Evolutionary conservation across 2,888 invertebrate species (phyloP), one percentile per base, ranked within the genome.

Genomic region (Apodemia duryi): DNA sequence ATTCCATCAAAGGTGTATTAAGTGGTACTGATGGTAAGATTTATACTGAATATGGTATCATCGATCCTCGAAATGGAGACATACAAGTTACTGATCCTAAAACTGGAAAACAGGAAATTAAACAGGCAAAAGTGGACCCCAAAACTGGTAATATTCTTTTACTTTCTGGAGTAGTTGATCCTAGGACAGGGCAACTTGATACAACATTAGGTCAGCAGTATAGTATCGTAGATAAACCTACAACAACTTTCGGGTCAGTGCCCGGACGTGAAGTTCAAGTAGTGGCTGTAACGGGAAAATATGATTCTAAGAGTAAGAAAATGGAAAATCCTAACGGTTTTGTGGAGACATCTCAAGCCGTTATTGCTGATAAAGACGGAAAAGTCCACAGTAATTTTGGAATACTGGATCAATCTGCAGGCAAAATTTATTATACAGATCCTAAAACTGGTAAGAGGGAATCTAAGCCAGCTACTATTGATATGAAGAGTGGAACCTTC

Each of bases 291-390:
- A 94, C 94, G 3, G 92, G 91, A 32, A 93, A 92, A 78, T 94
- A 93, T 71, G 94, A 94, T 73, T 86, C 93, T 0, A 94, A 94
- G 78, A 91, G 86, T 57, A 93, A 93, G 65, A 93, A 93, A 75
- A 78, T 94, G 10, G 94, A 94, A 69, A 86, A 92, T 70, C 92
- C 94, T 9, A 93, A 92, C 63, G 93, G 93, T 29, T 91, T 90
- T 62, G 82, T 93, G 46, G 94, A 91, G 72, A 88, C 86, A 1
- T 91, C 91, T 1, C 84, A 86, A 78, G 87, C 88, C 66, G 90
- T 94, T 72, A 93, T 95, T 69, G 94, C 94, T 73, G 95, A 95
- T 70, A 95, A 95, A 84, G 95, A 95, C 57, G 93, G 94, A 68
- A 95, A 94, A 86, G 94, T 95, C 71, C 95, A 95, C 76, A 75